These are phyloP conservation scores for Erythrolamprus reginae DNA, from an alignment of 2,113 vertebrate species.

Conservation along the genomic window DNA sequence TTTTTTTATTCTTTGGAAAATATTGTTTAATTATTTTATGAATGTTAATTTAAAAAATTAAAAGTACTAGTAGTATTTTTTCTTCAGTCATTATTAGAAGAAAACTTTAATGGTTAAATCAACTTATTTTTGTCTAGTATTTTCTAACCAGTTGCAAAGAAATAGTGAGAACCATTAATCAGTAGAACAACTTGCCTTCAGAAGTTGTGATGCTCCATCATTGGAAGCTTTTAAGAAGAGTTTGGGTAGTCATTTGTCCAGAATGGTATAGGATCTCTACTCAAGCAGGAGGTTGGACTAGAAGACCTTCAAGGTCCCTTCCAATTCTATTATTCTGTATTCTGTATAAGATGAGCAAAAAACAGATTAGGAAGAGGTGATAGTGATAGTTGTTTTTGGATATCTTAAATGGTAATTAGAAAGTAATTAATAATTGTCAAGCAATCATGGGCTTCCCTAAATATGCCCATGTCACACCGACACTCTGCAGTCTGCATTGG, in stretches of 20 bases:
- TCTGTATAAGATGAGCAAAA: background rate
- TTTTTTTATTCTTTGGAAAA: background rate
- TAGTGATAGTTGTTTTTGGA: background rate
- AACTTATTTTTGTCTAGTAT: background rate
- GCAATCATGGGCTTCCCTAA: no score
- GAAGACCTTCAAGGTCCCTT: no score
- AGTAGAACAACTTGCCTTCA: no score
- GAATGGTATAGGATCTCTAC: no score
- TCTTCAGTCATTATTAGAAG: background rate
- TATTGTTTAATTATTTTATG: background rate
- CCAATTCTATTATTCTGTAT: no score
- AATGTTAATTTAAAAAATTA: background rate
- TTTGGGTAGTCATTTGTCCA: no score
- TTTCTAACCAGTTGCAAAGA: background rate
- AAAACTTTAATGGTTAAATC: background rate
- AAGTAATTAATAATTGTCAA: background rate
- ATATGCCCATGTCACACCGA: no score
- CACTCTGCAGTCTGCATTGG: no score
- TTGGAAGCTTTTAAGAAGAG: no score
- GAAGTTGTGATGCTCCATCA: no score
- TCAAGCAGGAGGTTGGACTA: no score
- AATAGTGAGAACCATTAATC: background rate
- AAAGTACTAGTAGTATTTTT: conserved; percentile 9
- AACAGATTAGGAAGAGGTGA: background rate
- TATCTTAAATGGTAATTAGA: background rate